Conservation (phyloP, 2,113 vertebrate genomes). For the Eulemur macaco region DNA sequence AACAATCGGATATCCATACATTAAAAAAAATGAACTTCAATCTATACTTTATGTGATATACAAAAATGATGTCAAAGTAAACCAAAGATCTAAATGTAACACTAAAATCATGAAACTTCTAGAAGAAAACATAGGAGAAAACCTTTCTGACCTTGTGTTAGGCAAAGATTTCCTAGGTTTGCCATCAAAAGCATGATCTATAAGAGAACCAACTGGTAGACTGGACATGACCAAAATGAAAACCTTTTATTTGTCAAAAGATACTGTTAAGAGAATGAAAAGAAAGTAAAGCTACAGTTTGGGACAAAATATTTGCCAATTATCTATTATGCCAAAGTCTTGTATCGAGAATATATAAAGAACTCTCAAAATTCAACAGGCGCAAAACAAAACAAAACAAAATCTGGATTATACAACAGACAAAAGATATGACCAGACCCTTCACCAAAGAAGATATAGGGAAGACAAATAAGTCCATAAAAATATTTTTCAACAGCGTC, state of each 20-base stretch:
- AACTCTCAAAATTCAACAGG: not conserved
- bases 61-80: not conserved
- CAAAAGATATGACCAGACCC: not conserved
- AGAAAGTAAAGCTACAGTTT: not conserved
- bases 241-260: not conserved
- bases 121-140: not conserved
- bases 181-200: too few relatives aligned
- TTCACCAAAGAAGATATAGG: not conserved
- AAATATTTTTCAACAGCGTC: not conserved
- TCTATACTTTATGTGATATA: not conserved
- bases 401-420: not conserved
- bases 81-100: not conserved
- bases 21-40: not conserved
- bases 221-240: not conserved
- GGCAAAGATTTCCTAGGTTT: not conserved
- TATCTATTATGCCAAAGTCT: not conserved
- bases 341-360: not conserved
- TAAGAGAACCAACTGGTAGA: not conserved
- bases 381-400: not conserved
- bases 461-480: not conserved
- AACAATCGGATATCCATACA: not conserved
- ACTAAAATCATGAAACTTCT: not conserved
- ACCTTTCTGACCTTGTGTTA: not conserved
- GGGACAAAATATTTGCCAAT: not conserved
- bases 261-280: not conserved